Percentiles rank a stretch among this genome's conserved stretches.
These are phyloP conservation scores for Palythoa heliodiscus DNA, from an alignment of 92 coral and sea anemone genomes.

Conservation along the genomic window DNA sequence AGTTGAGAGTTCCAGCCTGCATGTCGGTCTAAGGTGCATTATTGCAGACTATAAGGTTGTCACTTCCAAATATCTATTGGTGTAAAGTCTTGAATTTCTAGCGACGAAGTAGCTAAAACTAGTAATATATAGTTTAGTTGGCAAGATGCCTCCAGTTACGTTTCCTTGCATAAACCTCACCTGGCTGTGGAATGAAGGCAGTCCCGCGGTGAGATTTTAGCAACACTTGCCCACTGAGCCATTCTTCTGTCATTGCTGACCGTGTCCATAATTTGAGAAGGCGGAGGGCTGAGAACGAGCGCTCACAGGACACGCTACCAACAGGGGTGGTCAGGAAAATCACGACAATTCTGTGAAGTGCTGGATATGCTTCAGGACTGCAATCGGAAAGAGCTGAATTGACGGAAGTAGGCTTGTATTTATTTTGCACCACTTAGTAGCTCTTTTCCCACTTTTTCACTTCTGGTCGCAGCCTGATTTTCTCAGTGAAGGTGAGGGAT, in stretches of 20 bases:
- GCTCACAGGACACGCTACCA: too few relatives aligned
- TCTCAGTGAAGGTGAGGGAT: conserved; percentile 37
- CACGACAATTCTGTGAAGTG: conserved; percentile 39
- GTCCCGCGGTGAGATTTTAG: conserved; percentile 46
- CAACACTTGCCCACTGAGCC: conserved; percentile 57
- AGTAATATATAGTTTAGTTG: not conserved
- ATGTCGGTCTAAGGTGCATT: conserved; percentile 14
- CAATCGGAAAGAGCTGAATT: conserved; percentile 31
- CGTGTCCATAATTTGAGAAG: conserved; percentile 43
- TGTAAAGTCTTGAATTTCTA: conserved; percentile 22
- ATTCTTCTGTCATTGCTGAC: conserved; percentile 48
- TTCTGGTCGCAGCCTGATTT: conserved; percentile 36
- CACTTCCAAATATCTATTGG: conserved; percentile 17
- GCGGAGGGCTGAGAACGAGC: too few relatives aligned
- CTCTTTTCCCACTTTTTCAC: conserved; percentile 38
- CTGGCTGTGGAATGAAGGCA: conserved; percentile 25
- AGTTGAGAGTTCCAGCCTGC: conserved; percentile 20
- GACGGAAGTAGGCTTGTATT: conserved; percentile 43
- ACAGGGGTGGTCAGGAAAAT: conserved; percentile 49
- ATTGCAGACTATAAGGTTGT: conserved; percentile 32
- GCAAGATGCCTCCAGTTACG: conserved; percentile 31
- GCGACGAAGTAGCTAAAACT: conserved; percentile 26
- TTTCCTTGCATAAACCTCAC: conserved; percentile 34
- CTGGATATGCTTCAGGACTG: conserved; percentile 42
- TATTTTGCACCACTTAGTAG: conserved; percentile 40